phyloP scores from a whole-genome alignment of 2,797 vertebrate genomes.

The Avahi laniger region DNA sequence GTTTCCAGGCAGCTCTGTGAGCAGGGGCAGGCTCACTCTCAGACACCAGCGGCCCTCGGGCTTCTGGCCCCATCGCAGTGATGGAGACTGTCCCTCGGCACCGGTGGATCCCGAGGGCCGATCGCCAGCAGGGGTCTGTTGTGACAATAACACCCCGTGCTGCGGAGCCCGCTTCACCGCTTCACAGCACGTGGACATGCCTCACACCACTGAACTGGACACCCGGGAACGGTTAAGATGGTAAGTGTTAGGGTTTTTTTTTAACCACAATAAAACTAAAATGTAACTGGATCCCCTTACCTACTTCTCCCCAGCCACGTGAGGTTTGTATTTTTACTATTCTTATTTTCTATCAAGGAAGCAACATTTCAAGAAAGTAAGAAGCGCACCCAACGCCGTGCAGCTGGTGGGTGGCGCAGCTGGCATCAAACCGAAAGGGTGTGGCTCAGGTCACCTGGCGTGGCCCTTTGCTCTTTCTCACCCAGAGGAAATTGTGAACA shows the following conservation, averaged over 20 bases:
- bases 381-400: fast-evolving
- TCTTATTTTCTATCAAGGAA: background rate
- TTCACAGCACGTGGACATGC: fast-evolving
- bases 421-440: background rate
- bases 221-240: fast-evolving
- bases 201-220: fast-evolving
- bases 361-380: background rate
- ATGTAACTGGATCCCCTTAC: background rate
- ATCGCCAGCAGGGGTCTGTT: background rate
- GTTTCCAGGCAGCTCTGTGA: background rate
- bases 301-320: fast-evolving
- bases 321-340: background rate
- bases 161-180: fast-evolving
- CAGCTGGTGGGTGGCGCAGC: fast-evolving
- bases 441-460: fast-evolving
- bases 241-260: background rate
- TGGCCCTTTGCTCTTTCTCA: background rate
- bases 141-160: fast-evolving
- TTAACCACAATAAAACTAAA: background rate
- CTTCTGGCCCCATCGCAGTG: fast-evolving
- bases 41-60: background rate
- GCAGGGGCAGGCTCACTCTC: fast-evolving
- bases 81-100: fast-evolving
- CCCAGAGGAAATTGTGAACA: background rate
- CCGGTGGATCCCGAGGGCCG: fast-evolving